A percentile compares a stretch with the other conserved stretches of the same genome.
These are phyloP conservation scores for Gymnoscopelus braueri DNA, from an alignment of 2,797 vertebrate genomes.

Conservation along the genomic window DNA sequence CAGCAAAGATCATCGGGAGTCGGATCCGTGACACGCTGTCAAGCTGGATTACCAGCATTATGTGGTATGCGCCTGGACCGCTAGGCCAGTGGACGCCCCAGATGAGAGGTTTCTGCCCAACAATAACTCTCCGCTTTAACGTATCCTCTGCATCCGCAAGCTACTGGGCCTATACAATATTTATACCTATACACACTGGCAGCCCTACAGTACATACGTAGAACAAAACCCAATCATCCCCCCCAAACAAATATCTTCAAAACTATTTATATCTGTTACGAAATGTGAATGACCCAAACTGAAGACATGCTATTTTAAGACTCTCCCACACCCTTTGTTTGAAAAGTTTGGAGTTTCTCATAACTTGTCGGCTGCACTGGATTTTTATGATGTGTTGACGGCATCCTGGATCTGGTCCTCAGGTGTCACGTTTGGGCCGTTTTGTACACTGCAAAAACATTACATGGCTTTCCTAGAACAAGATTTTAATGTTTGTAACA, in stretches of 20 bases:
- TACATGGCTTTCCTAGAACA: conserved; percentile 49
- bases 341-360: conserved; percentile 34
- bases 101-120: no score
- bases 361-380: conserved; percentile 29
- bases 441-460: conserved; percentile 58
- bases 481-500: conserved; percentile 48
- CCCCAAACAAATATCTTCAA: background rate
- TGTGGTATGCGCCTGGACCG: no score
- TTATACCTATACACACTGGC: no score
- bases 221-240: conserved; percentile 17
- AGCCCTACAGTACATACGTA: no score
- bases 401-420: conserved; percentile 56
- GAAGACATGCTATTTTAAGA: conserved; percentile 28
- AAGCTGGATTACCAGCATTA: no score
- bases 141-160: no score
- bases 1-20: no score
- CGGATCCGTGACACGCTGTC: no score
- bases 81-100: no score
- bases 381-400: conserved; percentile 64
- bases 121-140: conserved; percentile 47
- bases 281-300: conserved; percentile 40
- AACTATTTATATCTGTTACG: conserved; percentile 56
- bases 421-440: conserved; percentile 53
- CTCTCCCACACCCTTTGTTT: conserved; percentile 32
- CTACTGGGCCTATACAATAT: no score